Evolutionary conservation across 2,113 vertebrate genomes (phyloP), one percentile per base, ranked within the genome.

Genomic region (Cheilinus undulatus): DNA sequence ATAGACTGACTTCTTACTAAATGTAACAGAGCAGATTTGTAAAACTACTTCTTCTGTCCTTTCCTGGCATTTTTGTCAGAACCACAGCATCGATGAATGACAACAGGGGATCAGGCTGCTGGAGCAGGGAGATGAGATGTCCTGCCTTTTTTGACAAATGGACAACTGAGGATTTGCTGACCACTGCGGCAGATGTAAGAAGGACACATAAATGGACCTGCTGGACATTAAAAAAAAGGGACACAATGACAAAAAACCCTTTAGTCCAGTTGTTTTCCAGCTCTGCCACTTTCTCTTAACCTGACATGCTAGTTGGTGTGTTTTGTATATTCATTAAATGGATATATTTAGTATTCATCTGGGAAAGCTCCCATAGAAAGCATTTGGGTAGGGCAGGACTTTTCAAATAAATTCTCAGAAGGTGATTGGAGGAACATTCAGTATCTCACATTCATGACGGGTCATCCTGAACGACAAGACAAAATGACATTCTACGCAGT

Each of bases 71-170:
- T 7, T 19, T 15, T 52, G 60, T 22, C 58, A 32, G 24, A 56
- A n/a, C 26, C 73, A 48, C 1, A 3, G 24, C 1, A 8, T 69
- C n/a, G 3, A 20, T 27, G 48, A 65, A 34, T 28, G 54, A 65
- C 17, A 49, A 26, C 6, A 46, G 22, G 59, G 60, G 24, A 63
- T 65, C 40, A 30, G n/a, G 22, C 56, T 45, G 66, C 12, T 68
- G 65, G 53, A 76, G 64, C 57, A 36, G 13, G 30, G 62, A 76
- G 7, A n/a, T 28, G 28, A 67, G 12, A 42, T 45, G 77, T 70
- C 80, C 73, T 86, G 75, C 50, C 54, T 51, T 49, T 23, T 73
- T 36, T 70, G 59, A 87, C 23, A 65, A 62, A 38, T 12, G 34
- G 61, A 40, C 76, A 40, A 9, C 32, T 32, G 60, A 32, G 54